Evolutionary conservation across 1,140 invertebrate genomes (phyloP).

Genomic region (Nephila pilipes): DNA sequence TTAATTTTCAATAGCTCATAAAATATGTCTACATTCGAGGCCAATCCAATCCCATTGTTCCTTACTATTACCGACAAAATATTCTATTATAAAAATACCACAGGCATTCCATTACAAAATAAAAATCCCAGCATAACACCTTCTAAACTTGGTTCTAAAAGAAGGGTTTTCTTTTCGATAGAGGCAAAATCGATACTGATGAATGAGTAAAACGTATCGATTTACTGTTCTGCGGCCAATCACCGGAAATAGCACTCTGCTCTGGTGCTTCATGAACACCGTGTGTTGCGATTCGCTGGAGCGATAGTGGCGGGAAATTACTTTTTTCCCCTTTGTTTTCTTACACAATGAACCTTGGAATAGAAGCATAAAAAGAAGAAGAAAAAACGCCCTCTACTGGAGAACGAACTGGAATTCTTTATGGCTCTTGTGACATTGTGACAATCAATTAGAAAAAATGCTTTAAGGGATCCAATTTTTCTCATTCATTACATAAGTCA

Average conservation of each 20-base stretch:
- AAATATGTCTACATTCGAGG: too few relatives aligned
- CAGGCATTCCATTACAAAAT: not conserved
- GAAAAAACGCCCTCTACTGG: too few relatives aligned
- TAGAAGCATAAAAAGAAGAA: not conserved
- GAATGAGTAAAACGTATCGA: slow-evolving; percentile 70
- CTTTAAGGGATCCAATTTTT: not conserved
- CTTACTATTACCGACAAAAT: not conserved
- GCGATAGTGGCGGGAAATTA: slow-evolving; percentile 2
- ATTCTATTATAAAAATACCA: not conserved
- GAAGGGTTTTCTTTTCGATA: slow-evolving; percentile 15
- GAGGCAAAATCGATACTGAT: slow-evolving; percentile 48
- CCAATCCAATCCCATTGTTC: not conserved
- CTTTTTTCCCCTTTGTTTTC: not conserved
- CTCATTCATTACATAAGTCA: too few relatives aligned
- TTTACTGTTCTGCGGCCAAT: slow-evolving; percentile 38
- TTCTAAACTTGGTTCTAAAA: not conserved
- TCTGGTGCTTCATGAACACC: not conserved
- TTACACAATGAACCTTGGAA: not conserved
- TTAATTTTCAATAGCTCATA: too few relatives aligned
- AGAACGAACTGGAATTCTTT: not conserved
- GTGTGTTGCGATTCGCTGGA: slow-evolving; percentile 7
- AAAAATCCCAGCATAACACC: not conserved
- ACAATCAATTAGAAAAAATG: not conserved
- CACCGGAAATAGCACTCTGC: slow-evolving; percentile 48
- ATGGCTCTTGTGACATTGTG: not conserved